Evolutionary conservation across 2,888 invertebrate genomes (phyloP).

Genomic region (Lysandra coridon): DNA sequence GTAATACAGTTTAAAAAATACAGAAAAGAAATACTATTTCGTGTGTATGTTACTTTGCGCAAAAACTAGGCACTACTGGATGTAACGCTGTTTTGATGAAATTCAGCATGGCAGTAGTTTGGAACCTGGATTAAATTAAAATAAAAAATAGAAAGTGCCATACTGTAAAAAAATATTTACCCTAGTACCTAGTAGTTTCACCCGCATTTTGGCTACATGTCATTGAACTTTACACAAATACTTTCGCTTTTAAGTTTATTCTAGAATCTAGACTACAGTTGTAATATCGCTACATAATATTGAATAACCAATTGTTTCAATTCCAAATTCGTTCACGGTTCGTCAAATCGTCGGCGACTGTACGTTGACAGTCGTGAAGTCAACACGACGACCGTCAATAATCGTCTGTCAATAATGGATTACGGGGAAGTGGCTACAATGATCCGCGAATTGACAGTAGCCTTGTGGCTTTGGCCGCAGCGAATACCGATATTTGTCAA

Average conservation of each 20-base stretch:
- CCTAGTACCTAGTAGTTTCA: background rate
- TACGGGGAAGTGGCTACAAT: constrained; percentile 46
- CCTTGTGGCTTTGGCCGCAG: background rate
- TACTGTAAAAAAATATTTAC: background rate
- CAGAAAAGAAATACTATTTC: too few relatives aligned
- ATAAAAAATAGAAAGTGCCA: too few relatives aligned
- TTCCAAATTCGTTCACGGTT: background rate
- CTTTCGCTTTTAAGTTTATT: background rate
- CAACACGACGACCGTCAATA: constrained; percentile 41
- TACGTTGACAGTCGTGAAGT: constrained; percentile 45
- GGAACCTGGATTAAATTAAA: too few relatives aligned
- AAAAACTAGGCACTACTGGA: too few relatives aligned
- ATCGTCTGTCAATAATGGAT: constrained; percentile 40
- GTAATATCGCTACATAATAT: background rate
- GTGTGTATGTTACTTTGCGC: too few relatives aligned
- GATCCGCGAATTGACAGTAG: constrained; percentile 39
- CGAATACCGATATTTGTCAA: background rate
- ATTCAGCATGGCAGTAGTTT: too few relatives aligned
- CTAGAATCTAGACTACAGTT: background rate
- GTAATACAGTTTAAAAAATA: too few relatives aligned
- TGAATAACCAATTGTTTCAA: background rate
- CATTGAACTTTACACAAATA: background rate
- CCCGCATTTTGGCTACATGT: background rate
- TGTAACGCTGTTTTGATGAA: too few relatives aligned
- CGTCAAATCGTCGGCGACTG: background rate